These are phyloP conservation scores for Drosophila trichaetosa DNA, from an alignment of 2,888 invertebrate genomes.

Conservation along the genomic window DNA sequence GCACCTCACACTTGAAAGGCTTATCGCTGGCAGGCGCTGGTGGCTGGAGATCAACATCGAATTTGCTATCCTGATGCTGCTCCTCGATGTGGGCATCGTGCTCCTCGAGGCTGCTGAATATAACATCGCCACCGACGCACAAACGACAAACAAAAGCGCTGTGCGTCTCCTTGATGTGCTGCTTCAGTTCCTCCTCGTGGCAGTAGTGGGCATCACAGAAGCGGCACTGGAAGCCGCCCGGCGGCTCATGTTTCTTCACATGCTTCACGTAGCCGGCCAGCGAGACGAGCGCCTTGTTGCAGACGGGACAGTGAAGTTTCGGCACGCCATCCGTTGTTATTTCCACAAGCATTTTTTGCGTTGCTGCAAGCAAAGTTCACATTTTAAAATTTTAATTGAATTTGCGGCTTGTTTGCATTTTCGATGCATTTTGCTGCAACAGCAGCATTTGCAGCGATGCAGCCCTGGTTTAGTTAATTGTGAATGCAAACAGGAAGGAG, in stretches of 20 bases:
- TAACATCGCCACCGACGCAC: slow-evolving; percentile 70
- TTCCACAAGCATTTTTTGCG: slow-evolving; percentile 80
- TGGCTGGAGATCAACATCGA: slow-evolving; percentile 82
- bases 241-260: slow-evolving; percentile 83
- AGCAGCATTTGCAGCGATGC: slow-evolving; percentile 10
- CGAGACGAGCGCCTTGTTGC: slow-evolving; percentile 80
- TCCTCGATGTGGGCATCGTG: slow-evolving; percentile 83
- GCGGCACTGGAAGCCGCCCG: slow-evolving; percentile 84
- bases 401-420: not conserved
- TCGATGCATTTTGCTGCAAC: not conserved
- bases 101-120: slow-evolving; percentile 76
- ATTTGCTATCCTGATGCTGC: slow-evolving; percentile 83
- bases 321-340: slow-evolving; percentile 83
- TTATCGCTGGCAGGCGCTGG: slow-evolving; percentile 65
- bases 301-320: slow-evolving; percentile 82
- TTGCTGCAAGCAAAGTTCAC: slow-evolving; percentile 37
- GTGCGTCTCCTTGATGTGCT: slow-evolving; percentile 78
- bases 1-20: slow-evolving; percentile 82
- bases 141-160: slow-evolving; percentile 83
- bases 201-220: slow-evolving; percentile 82
- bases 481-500: slow-evolving; percentile 15
- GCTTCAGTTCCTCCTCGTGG: slow-evolving; percentile 78
- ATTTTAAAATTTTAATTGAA: not conserved
- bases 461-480: slow-evolving; percentile 47
- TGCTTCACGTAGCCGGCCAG: slow-evolving; percentile 84